Conservation (phyloP, 2,888 invertebrate species). For the Mechanitis messenoides region DNA sequence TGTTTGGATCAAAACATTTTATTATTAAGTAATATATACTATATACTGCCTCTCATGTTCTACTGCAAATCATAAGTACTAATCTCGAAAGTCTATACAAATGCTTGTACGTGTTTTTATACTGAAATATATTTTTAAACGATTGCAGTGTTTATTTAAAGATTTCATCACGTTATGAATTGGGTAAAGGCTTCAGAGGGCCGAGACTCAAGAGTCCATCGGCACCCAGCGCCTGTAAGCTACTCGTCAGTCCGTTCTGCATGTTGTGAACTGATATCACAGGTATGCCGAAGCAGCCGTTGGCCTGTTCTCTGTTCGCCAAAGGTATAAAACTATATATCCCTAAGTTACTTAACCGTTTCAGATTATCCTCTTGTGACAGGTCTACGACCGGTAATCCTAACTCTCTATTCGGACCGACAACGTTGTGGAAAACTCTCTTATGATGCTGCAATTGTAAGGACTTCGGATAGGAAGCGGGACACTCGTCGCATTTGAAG, state of each 20-base stretch:
- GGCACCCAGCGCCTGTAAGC: slow-evolving; percentile 80
- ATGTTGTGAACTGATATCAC: slow-evolving; percentile 81
- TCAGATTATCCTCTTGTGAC: slow-evolving; percentile 80
- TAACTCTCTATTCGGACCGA: slow-evolving; percentile 74
- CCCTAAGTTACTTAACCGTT: slow-evolving; percentile 79
- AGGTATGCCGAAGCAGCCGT: slow-evolving; percentile 83
- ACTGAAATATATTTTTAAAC: too few species aligned
- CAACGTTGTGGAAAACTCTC: slow-evolving; percentile 66
- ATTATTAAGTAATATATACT: neutral
- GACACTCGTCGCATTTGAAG: slow-evolving; percentile 82
- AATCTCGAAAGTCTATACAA: too few species aligned
- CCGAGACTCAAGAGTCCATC: slow-evolving; percentile 83
- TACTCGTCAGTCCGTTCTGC: slow-evolving; percentile 75
- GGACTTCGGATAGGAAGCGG: slow-evolving; percentile 82
- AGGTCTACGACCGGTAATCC: slow-evolving; percentile 85
- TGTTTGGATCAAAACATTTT: neutral
- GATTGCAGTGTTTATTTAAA: neutral
- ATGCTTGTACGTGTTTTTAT: too few species aligned
- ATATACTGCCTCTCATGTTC: neutral
- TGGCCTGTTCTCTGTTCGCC: slow-evolving; percentile 78
- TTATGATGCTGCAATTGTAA: slow-evolving; percentile 81
- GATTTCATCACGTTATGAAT: slow-evolving; percentile 42
- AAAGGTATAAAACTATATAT: slow-evolving; percentile 85
- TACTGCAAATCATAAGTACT: too few species aligned
- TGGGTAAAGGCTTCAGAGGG: slow-evolving; percentile 79